These are phyloP conservation scores for Maniola hyperantus DNA, from an alignment of 2,888 invertebrate species.

Conservation along the genomic window DNA sequence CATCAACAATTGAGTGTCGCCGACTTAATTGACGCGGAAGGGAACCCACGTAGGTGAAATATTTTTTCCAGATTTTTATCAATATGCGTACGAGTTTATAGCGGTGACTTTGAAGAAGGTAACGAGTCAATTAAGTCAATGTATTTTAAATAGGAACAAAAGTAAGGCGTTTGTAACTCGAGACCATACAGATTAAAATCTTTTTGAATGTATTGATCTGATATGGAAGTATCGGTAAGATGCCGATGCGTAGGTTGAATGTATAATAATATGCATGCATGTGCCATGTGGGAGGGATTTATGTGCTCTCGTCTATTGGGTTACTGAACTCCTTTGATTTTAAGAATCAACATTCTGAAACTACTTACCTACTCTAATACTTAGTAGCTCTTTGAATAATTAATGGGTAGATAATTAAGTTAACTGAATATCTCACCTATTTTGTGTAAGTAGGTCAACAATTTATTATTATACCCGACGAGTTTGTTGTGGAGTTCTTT, in stretches of 20 bases:
- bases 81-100: constrained; percentile 20
- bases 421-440: no score
- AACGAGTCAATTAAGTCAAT: constrained; percentile 13
- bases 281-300: constrained; percentile 32
- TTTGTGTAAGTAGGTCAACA: neutral
- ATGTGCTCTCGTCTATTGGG: constrained; percentile 22
- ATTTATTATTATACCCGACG: no score
- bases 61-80: constrained; percentile 15
- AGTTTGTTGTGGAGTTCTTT: no score
- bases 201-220: constrained; percentile 26
- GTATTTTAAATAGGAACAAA: neutral
- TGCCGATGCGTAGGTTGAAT: constrained; percentile 27
- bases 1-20: constrained; percentile 76
- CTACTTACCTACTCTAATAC: neutral
- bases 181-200: constrained; percentile 20
- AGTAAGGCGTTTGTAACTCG: constrained; percentile 12
- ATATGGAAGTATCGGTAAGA: constrained; percentile 17
- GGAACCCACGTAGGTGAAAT: constrained; percentile 21
- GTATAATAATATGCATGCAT: constrained; percentile 10
- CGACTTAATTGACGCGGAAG: constrained; percentile 56
- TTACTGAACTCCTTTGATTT: constrained; percentile 25
- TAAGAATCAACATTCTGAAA: constrained; percentile 1
- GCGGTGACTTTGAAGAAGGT: neutral
- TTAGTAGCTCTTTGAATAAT: neutral
- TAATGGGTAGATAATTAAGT: neutral